phyloP scores from a whole-genome alignment of 2,113 vertebrate genomes.

The Turnix velox region DNA sequence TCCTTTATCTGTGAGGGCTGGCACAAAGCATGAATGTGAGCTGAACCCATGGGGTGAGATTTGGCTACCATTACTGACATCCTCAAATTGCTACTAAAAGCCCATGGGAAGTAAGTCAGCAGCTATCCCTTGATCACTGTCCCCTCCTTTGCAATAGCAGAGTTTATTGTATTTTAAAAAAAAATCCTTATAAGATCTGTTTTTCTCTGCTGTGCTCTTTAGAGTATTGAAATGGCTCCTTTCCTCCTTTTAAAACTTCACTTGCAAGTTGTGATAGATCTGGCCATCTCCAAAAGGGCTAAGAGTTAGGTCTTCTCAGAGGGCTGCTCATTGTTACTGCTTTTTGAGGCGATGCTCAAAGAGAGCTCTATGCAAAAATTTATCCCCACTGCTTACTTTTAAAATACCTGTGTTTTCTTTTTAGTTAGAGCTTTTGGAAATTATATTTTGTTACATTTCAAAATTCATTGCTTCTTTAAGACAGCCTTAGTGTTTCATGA shows the following conservation, averaged over 20 bases:
- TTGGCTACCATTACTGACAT: not conserved
- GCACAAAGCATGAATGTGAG: not conserved
- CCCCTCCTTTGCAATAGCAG: accelerated
- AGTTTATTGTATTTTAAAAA: not conserved
- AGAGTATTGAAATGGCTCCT: not conserved
- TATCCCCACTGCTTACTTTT: not conserved
- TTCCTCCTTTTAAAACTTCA: not conserved
- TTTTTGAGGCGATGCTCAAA: not conserved
- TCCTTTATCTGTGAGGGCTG: not conserved
- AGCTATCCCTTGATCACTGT: not conserved
- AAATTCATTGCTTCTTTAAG: not conserved
- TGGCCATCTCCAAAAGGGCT: not conserved
- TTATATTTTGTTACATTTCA: not conserved
- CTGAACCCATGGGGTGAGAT: not conserved
- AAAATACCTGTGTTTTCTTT: not conserved
- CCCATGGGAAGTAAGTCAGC: not conserved
- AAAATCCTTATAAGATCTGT: not conserved
- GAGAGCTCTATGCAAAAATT: not conserved
- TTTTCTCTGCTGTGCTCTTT: not conserved
- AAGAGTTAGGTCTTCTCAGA: not conserved
- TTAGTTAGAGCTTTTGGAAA: not conserved
- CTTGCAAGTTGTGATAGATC: not conserved
- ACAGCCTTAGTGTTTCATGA: not conserved
- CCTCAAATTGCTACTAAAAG: not conserved
- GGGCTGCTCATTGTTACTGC: not conserved